phyloP scores from a whole-genome alignment of 2,888 invertebrate species.

The Tinea semifulvella region DNA sequence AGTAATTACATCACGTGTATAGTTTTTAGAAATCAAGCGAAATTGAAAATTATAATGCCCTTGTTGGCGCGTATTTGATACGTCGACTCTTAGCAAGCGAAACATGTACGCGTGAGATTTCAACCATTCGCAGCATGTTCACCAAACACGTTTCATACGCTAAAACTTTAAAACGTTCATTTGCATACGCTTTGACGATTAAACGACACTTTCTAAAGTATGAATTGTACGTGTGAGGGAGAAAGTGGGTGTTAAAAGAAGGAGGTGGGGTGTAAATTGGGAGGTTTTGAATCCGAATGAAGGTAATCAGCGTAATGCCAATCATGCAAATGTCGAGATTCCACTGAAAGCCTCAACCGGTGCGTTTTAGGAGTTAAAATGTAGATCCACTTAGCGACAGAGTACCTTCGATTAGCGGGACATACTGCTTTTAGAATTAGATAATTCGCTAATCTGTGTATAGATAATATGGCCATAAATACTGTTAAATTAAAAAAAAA shows the following conservation, averaged over 20 bases:
- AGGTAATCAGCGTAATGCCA: constrained; percentile 64
- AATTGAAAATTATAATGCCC: too few relatives aligned
- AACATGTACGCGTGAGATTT: constrained; percentile 1
- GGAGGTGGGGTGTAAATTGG: constrained; percentile 20
- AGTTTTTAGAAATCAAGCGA: too few relatives aligned
- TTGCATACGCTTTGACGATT: constrained; percentile 45
- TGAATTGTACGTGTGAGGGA: constrained; percentile 5
- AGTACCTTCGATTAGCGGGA: constrained; percentile 36
- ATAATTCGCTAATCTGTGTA: too few relatives aligned
- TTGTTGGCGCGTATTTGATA: too few relatives aligned
- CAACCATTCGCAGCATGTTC: constrained; percentile 9
- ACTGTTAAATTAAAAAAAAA: too few relatives aligned
- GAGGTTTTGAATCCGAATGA: constrained; percentile 15
- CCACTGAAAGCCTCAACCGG: constrained; percentile 64
- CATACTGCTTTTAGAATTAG: too few relatives aligned
- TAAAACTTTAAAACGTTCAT: constrained; percentile 44
- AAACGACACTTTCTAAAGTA: constrained; percentile 37
- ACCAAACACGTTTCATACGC: constrained; percentile 19
- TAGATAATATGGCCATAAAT: too few relatives aligned
- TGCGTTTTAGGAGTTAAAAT: constrained; percentile 68
- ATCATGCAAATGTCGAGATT: constrained; percentile 66
- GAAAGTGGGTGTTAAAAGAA: too few relatives aligned
- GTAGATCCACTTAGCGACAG: constrained; percentile 63
- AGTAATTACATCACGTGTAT: too few relatives aligned
- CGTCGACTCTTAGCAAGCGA: background rate